Evolutionary conservation across 2,113 vertebrate species (phyloP), one percentile per base, ranked within the genome.

Genomic region (Orcinus orca): DNA sequence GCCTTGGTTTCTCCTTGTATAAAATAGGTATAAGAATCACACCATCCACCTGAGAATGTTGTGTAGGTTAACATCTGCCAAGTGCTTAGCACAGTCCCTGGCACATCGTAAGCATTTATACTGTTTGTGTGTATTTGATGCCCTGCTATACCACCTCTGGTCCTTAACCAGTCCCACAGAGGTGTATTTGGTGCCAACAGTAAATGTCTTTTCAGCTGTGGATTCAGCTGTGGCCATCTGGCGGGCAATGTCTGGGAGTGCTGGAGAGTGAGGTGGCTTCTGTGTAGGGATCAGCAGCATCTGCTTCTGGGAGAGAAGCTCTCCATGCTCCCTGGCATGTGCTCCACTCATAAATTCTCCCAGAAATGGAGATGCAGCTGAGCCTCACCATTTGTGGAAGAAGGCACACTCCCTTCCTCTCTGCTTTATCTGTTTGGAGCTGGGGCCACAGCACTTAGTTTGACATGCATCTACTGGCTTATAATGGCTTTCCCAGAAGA

Each of bases 311-410:
- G 36, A 50, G 67, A 93, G 50, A 68, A 71, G 58, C 73, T 96
- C 90, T 74, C 81, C 63, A 58, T 93, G 96, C 79, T 93, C 96
- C 85, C 86, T 95, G 94, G 96, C 96, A 84, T 50, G 76, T 77
- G 58, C 41, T 36, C 79, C 38, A 31, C 97, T 97, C 98, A 88
- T 97, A 98, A 99, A 98, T 98, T 95, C 95, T 98, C 76, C 94
- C 92, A 84, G 94, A 96, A 98, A 98, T 68, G 79, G 95, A 82
- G 92, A 96, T 31, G 2, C 97, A 97, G 97, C 97, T 98, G 97
- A 97, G 97, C 95, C 79, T 94, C 55, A 21, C 91, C 93, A 85
- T 80, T 97, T 38, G 50, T 71, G 95, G 92, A 97, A 81, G 44
- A 77, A 95, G 44, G 71, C 44, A 53, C 29, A 80, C n/a, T 70